Conservation (phyloP, 2,113 vertebrate species). For the Charina bottae region DNA sequence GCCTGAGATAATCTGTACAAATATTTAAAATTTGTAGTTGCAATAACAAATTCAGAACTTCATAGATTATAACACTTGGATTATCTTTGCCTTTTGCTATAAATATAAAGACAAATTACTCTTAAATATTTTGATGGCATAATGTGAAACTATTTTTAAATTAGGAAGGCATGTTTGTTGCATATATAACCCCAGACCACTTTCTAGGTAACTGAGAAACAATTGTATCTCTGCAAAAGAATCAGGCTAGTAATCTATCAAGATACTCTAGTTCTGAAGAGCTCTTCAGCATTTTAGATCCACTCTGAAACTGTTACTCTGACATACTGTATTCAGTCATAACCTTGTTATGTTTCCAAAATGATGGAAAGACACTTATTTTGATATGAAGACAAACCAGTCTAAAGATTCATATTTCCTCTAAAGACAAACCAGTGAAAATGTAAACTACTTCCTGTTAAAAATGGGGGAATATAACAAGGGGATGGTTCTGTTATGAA, state of each 20-base stretch:
- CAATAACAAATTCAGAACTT: conserved; percentile 72
- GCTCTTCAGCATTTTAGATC: neutral
- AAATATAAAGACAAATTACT: conserved; percentile 51
- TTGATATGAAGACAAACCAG: neutral
- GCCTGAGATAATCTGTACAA: conserved; percentile 73
- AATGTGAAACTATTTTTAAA: conserved; percentile 27
- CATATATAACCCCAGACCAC: neutral
- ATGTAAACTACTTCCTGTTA: neutral
- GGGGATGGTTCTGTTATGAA: neutral
- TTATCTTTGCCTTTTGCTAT: conserved; percentile 41
- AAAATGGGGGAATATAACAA: neutral
- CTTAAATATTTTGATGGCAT: conserved; percentile 20
- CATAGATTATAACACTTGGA: conserved; percentile 51
- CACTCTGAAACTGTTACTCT: conserved; percentile 23
- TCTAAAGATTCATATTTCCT: conserved; percentile 27
- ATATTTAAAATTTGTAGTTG: conserved; percentile 72
- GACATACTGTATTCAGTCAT: neutral
- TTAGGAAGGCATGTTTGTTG: neutral
- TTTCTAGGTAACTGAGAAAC: conserved; percentile 14
- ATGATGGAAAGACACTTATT: conserved; percentile 3
- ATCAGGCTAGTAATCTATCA: conserved; percentile 8
- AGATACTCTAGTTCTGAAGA: neutral
- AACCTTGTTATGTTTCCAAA: neutral
- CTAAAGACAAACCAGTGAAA: conserved; percentile 17
- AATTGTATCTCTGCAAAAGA: conserved; percentile 1